These are phyloP conservation scores for Coilia nasus DNA, from an alignment of 2,797 vertebrate genomes.

Conservation along the genomic window DNA sequence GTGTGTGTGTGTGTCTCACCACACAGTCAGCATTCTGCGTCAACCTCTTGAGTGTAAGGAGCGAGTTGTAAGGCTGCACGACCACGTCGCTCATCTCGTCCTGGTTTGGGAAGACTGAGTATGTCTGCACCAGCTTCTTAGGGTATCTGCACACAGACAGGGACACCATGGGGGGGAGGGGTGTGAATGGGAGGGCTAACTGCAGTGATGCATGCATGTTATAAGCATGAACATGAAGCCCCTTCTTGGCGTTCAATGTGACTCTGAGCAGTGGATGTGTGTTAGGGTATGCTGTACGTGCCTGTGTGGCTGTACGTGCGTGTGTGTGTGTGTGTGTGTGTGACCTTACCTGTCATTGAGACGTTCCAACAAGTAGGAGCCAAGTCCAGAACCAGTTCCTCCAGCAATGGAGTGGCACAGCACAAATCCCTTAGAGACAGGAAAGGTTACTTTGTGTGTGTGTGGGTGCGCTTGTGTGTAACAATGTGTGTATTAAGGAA, in stretches of 20 bases:
- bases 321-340: slow-evolving; percentile 8
- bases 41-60: slow-evolving; percentile 94
- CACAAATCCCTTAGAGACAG: slow-evolving; percentile 87
- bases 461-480: slow-evolving; percentile 58
- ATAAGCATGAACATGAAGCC: too few species aligned
- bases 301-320: not conserved
- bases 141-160: slow-evolving; percentile 80
- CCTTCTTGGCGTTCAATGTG: too few species aligned
- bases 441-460: slow-evolving; percentile 32
- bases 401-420: slow-evolving; percentile 96
- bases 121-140: slow-evolving; percentile 96
- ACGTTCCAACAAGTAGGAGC: slow-evolving; percentile 92
- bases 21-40: slow-evolving; percentile 98
- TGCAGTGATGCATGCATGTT: too few species aligned
- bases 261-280: too few species aligned
- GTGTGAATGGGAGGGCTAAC: too few species aligned
- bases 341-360: slow-evolving; percentile 90
- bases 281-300: too few species aligned
- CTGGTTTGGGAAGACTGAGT: slow-evolving; percentile 97
- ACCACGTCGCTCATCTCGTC: slow-evolving; percentile 99
- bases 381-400: slow-evolving; percentile 91
- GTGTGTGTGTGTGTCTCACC: slow-evolving; percentile 70
- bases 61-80: slow-evolving; percentile 96
- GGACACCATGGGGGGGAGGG: too few species aligned
- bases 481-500: not conserved